Evolutionary conservation across 2,888 invertebrate species (phyloP).

Genomic region (Amphipyra tragopoginis): DNA sequence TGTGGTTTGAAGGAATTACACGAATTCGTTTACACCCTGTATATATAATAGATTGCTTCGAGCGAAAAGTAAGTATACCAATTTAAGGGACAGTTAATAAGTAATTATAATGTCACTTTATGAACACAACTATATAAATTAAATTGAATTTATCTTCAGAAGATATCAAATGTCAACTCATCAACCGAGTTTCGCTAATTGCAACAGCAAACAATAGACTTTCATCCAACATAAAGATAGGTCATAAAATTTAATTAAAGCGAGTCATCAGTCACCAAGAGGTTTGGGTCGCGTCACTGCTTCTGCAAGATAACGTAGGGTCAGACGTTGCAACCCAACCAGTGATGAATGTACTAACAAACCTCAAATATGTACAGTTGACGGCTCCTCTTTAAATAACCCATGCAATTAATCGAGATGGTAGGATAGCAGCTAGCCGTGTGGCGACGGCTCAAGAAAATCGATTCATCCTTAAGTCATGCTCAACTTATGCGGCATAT

Average conservation of each 20-base stretch:
- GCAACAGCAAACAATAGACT: slow-evolving; percentile 36
- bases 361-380: slow-evolving; percentile 86
- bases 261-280: slow-evolving; percentile 86
- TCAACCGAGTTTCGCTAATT: slow-evolving; percentile 28
- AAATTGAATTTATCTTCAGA: background rate
- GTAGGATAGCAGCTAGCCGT: slow-evolving; percentile 58
- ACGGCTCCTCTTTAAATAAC: slow-evolving; percentile 83
- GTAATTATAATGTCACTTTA: no score
- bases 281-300: slow-evolving; percentile 82
- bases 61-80: no score
- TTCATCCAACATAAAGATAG: slow-evolving; percentile 64
- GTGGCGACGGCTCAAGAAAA: slow-evolving; percentile 74
- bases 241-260: slow-evolving; percentile 88
- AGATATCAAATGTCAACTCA: slow-evolving; percentile 6
- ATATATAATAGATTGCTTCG: no score
- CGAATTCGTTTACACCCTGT: no score
- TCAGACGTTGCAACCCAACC: slow-evolving; percentile 84
- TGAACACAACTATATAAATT: background rate
- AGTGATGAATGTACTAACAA: slow-evolving; percentile 86
- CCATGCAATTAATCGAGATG: slow-evolving; percentile 80
- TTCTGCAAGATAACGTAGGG: slow-evolving; percentile 86
- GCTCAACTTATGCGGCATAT: slow-evolving; percentile 76
- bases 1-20: no score
- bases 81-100: no score
- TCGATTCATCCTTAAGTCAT: slow-evolving; percentile 76